These are phyloP conservation scores for Vimba vimba DNA, from an alignment of 2,113 vertebrate genomes.

Conservation along the genomic window DNA sequence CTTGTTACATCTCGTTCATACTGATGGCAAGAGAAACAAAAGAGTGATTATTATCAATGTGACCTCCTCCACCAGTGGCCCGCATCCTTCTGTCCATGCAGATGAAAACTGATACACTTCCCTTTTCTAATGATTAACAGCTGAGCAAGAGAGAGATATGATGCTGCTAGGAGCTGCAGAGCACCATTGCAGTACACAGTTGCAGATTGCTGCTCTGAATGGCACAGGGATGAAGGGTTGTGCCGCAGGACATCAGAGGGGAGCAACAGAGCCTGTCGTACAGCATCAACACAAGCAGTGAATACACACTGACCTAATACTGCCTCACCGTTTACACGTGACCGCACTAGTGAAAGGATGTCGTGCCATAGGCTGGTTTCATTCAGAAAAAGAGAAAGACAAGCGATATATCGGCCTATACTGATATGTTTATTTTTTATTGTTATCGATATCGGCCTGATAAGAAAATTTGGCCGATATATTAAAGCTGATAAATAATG, in stretches of 20 bases:
- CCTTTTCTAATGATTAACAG: conserved; percentile 43
- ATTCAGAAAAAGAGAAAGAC: neutral
- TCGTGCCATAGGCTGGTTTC: neutral
- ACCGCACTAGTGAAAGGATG: neutral
- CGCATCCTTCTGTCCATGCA: conserved; percentile 38
- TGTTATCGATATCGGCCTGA: too few relatives aligned
- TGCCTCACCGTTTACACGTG: neutral
- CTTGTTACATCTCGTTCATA: conserved; percentile 30
- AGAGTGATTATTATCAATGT: conserved; percentile 21
- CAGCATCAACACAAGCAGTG: conserved; percentile 23
- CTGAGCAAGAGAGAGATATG: conserved; percentile 1
- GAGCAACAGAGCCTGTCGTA: conserved; percentile 20
- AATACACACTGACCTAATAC: conserved; percentile 32
- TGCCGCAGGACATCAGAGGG: neutral
- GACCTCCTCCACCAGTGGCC: conserved; percentile 21
- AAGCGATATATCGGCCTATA: too few relatives aligned
- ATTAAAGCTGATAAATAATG: too few relatives aligned
- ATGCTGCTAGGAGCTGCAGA: neutral
- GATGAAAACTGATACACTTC: conserved; percentile 43
- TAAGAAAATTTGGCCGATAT: too few relatives aligned
- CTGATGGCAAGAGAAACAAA: conserved; percentile 33
- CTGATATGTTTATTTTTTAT: too few relatives aligned
- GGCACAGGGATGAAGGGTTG: neutral
- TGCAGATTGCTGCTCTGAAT: neutral
- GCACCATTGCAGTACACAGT: neutral